Percentiles rank a stretch among this genome's conserved stretches.
Conservation (phyloP, 2,797 vertebrate genomes). For the Sciaenops ocellatus region DNA sequence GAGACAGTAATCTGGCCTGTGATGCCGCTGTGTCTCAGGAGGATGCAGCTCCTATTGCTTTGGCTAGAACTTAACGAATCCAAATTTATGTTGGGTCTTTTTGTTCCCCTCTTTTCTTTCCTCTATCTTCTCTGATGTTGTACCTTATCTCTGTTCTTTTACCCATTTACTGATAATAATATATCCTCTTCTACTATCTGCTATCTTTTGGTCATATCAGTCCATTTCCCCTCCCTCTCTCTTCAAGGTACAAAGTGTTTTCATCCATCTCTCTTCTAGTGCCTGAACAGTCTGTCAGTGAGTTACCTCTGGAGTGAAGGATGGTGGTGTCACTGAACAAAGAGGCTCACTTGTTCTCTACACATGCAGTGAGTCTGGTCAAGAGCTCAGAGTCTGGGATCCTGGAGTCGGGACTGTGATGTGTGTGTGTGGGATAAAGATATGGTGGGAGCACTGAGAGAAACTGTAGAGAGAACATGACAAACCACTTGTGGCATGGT, state of each 20-base stretch:
- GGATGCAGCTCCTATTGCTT: constrained; percentile 61
- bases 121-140: constrained; percentile 4
- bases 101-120: constrained; percentile 1
- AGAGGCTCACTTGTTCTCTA: constrained; percentile 72
- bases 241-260: constrained; percentile 77
- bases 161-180: constrained; percentile 23
- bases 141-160: constrained; percentile 24
- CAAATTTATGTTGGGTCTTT: constrained; percentile 18
- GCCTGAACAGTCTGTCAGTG: constrained; percentile 68
- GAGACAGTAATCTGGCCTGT: constrained; percentile 76
- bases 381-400: constrained; percentile 51
- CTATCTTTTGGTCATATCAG: constrained; percentile 65
- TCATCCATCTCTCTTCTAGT: constrained; percentile 73
- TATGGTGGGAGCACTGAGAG: constrained; percentile 44
- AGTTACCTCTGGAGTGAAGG: constrained; percentile 59
- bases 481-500: constrained; percentile 74
- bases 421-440: constrained; percentile 55
- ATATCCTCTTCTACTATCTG: constrained; percentile 30
- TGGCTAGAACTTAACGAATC: constrained; percentile 30
- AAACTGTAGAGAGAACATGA: constrained; percentile 73
- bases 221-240: constrained; percentile 59
- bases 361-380: constrained; percentile 50
- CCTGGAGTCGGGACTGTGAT: constrained; percentile 44
- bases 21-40: constrained; percentile 66
- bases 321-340: constrained; percentile 71